phyloP scores from a whole-genome alignment of 2,113 vertebrate genomes.

The Psammodynastes pulverulentus region DNA sequence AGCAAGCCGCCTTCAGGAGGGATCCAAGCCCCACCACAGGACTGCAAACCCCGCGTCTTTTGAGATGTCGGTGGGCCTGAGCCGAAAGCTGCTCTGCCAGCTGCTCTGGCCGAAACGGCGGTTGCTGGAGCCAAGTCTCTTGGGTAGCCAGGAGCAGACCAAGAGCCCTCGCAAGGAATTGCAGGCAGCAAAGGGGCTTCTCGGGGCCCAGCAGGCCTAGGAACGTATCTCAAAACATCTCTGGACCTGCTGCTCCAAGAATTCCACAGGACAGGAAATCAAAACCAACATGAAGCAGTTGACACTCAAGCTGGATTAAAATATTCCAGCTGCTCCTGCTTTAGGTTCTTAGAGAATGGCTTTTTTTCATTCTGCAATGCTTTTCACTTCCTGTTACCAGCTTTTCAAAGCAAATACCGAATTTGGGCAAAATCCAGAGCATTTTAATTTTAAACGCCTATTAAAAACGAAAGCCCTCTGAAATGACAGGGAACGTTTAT shows the following conservation, averaged over 20 bases:
- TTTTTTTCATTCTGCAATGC: constrained; percentile 63
- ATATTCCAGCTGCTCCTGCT: constrained; percentile 59
- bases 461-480: constrained; percentile 63
- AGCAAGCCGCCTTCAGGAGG: not conserved
- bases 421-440: constrained; percentile 58
- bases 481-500: constrained; percentile 58
- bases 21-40: not conserved
- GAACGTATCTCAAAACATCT: constrained; percentile 26
- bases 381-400: constrained; percentile 68
- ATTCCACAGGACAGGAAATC: constrained; percentile 64
- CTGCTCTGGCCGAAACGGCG: not conserved
- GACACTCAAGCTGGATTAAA: constrained; percentile 59
- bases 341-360: constrained; percentile 55
- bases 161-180: not conserved
- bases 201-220: constrained; percentile 29
- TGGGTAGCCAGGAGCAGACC: not conserved
- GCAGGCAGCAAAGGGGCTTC: not conserved
- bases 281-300: constrained; percentile 68
- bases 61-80: not conserved
- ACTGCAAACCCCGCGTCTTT: not conserved
- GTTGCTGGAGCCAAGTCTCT: not conserved
- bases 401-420: constrained; percentile 59
- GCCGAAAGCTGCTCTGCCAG: not conserved
- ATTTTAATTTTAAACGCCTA: constrained; percentile 62
- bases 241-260: constrained; percentile 57